phyloP scores from a whole-genome alignment of 1,140 invertebrate genomes.

The Hydropsyche tenuis region DNA sequence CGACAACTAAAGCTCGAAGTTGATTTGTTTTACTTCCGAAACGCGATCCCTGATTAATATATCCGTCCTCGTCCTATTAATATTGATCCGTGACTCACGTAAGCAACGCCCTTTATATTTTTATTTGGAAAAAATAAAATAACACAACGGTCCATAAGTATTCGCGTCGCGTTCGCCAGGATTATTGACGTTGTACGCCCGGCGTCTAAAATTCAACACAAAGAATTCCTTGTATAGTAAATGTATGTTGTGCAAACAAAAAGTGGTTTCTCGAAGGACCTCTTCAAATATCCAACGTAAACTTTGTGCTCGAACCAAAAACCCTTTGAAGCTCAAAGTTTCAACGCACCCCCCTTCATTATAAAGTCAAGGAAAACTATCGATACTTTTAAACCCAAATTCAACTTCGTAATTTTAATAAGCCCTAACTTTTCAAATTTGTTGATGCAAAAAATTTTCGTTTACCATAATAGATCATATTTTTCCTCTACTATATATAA shows the following conservation, averaged over 20 bases:
- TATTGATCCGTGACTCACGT: background rate
- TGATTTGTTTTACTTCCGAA: conserved; percentile 34
- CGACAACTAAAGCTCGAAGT: conserved; percentile 21
- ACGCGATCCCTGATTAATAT: conserved; percentile 26
- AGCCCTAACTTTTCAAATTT: background rate
- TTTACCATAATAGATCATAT: background rate
- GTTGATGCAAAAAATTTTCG: background rate
- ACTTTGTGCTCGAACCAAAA: conserved; percentile 33
- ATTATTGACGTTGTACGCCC: background rate
- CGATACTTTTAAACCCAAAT: conserved; percentile 34
- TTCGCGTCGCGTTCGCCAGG: background rate
- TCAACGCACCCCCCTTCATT: conserved; percentile 21
- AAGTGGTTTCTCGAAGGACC: conserved; percentile 34
- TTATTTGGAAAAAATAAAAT: no score
- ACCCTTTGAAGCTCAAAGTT: conserved; percentile 35
- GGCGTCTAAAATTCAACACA: background rate
- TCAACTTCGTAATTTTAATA: conserved; percentile 23
- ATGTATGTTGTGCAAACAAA: conserved; percentile 37
- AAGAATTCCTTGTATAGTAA: conserved; percentile 32
- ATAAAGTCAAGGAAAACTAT: conserved; percentile 41
- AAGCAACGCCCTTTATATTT: no score
- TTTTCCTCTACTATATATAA: background rate
- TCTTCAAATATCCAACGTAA: conserved; percentile 37
- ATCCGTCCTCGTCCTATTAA: conserved; percentile 3
- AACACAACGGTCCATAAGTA: no score